These are phyloP conservation scores for Mobula hypostoma DNA, from an alignment of 2,113 vertebrate genomes.

Conservation along the genomic window DNA sequence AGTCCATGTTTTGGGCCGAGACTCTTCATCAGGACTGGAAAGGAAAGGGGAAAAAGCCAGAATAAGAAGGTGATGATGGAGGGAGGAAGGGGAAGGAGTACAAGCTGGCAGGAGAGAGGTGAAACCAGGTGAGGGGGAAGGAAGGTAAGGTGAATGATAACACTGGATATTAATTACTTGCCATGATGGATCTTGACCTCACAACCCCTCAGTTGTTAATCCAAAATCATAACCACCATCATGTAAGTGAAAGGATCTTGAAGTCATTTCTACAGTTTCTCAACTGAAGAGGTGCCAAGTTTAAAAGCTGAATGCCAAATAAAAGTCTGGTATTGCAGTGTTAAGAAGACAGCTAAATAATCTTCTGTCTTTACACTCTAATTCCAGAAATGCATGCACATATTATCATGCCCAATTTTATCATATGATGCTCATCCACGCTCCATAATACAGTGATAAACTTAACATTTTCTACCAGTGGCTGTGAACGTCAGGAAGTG, in stretches of 20 bases:
- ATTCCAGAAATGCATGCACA: neutral
- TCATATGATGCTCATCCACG: neutral
- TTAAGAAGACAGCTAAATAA: neutral
- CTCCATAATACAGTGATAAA: slow-evolving; percentile 33
- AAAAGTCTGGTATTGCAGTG: too few relatives aligned
- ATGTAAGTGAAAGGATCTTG: neutral
- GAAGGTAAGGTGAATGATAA: neutral
- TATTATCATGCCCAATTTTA: neutral
- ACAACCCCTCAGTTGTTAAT: neutral
- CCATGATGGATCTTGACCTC: neutral
- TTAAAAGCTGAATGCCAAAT: slow-evolving; percentile 19
- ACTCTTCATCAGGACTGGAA: too few relatives aligned
- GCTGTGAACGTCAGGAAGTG: slow-evolving; percentile 10
- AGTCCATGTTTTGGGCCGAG: too few relatives aligned
- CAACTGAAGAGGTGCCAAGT: slow-evolving; percentile 14
- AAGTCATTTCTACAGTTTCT: neutral
- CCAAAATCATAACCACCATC: neutral
- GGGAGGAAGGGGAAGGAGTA: too few relatives aligned
- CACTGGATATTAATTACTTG: neutral
- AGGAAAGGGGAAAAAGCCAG: too few relatives aligned
- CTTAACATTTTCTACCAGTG: neutral
- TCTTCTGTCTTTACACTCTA: slow-evolving; percentile 4
- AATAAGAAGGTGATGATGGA: too few relatives aligned
- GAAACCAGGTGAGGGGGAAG: too few relatives aligned
- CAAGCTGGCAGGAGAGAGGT: too few relatives aligned